Percentiles rank a stretch among this genome's conserved stretches.
These are phyloP conservation scores for Drosophila diplacantha DNA, from an alignment of 2,888 invertebrate species.

Conservation along the genomic window DNA sequence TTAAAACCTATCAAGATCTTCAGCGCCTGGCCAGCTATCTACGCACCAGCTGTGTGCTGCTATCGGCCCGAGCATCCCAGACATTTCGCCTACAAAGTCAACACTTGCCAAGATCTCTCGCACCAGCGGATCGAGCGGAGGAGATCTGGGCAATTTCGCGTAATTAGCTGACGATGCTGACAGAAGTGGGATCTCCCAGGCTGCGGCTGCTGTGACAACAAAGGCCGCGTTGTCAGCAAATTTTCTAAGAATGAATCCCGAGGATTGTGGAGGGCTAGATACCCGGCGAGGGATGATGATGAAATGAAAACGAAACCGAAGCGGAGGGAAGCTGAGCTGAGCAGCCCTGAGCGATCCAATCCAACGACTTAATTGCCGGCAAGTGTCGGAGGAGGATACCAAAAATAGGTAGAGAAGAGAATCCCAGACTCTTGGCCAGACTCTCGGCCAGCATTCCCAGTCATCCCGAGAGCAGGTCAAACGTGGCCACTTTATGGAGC, in stretches of 20 bases:
- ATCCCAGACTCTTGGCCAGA: constrained; percentile 48
- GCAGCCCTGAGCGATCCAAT: constrained; percentile 13
- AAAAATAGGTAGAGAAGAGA: constrained; percentile 43
- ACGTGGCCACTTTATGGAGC: constrained; percentile 64
- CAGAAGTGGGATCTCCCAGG: constrained; percentile 36
- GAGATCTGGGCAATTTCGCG: constrained; percentile 35
- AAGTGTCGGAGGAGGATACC: constrained; percentile 45
- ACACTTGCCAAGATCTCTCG: constrained; percentile 31
- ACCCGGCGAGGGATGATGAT: constrained; percentile 12
- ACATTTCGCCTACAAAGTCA: constrained; percentile 41
- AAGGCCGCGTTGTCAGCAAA: constrained; percentile 42
- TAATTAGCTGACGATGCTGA: constrained; percentile 40
- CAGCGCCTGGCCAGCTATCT: constrained; percentile 8
- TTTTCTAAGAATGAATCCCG: constrained; percentile 67
- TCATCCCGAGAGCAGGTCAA: constrained; percentile 65
- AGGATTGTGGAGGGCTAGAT: constrained; percentile 16
- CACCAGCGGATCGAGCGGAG: constrained; percentile 4
- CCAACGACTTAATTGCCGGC: constrained; percentile 44
- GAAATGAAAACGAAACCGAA: constrained; percentile 35
- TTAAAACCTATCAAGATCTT: constrained; percentile 16
- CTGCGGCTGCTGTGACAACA: constrained; percentile 49
- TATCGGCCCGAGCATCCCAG: constrained; percentile 22
- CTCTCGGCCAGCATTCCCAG: constrained; percentile 56
- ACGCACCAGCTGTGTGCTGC: constrained; percentile 15
- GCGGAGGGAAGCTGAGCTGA: neutral